Evolutionary conservation across 2,113 vertebrate genomes (phyloP).

Genomic region (Galbula dea): DNA sequence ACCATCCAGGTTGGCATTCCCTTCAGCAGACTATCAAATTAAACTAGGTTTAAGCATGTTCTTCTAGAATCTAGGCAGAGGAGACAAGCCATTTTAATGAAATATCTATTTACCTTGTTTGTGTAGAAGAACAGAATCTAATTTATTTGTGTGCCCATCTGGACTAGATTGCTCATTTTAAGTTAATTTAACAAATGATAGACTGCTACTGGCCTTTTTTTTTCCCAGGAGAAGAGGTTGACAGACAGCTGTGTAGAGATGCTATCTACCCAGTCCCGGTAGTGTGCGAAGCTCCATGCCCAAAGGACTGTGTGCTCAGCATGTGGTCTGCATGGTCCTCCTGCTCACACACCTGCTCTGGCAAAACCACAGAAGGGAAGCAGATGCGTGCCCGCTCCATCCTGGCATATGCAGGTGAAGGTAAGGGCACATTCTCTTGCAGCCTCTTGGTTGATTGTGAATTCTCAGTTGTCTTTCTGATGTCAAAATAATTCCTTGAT

Average conservation of each 20-base stretch:
- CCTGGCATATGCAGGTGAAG: conserved; percentile 92
- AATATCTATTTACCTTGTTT: conserved; percentile 49
- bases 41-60: background rate
- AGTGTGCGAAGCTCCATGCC: conserved; percentile 86
- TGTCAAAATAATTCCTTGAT: background rate
- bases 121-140: conserved; percentile 41
- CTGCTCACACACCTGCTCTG: conserved; percentile 97
- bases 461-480: background rate
- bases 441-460: background rate
- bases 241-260: conserved; percentile 83
- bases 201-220: conserved; percentile 50
- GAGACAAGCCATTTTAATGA: conserved; percentile 21
- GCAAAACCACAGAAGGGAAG: conserved; percentile 92
- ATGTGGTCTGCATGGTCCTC: conserved; percentile 91
- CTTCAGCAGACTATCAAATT: background rate
- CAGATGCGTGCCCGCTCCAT: conserved; percentile 90
- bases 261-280: conserved; percentile 80
- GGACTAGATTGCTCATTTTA: conserved; percentile 51
- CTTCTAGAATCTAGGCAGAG: background rate
- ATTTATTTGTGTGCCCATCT: conserved; percentile 62
- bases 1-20: background rate
- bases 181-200: conserved; percentile 63
- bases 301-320: conserved; percentile 92
- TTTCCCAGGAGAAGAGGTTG: conserved; percentile 83
- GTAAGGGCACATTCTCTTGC: conserved; percentile 66